A percentile compares a stretch with the other conserved stretches of the same genome.
Conservation (phyloP, 2,888 invertebrate genomes). For the Eristalinus sepulchralis region DNA sequence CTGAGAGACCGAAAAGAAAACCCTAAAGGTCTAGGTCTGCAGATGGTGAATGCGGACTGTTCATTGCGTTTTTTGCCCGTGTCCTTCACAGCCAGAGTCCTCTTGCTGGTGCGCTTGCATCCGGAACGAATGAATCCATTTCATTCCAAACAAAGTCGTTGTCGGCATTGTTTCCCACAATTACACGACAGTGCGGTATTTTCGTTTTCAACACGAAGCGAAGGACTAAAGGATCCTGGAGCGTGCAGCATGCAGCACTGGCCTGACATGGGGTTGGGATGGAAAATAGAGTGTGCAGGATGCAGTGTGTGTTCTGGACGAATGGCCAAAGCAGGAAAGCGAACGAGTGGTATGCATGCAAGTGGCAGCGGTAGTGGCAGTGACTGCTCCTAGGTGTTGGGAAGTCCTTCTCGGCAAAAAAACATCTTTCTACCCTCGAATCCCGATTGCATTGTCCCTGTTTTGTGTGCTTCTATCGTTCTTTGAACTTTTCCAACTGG, state of each 20-base stretch:
- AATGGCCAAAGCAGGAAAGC: slow-evolving; percentile 1
- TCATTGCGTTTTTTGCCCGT: slow-evolving; percentile 31
- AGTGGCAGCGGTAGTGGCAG: not conserved
- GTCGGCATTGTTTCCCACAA: slow-evolving; percentile 70
- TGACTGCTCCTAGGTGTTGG: slow-evolving; percentile 58
- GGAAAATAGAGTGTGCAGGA: not conserved
- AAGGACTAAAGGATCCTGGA: not conserved
- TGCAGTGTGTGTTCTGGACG: slow-evolving; percentile 1
- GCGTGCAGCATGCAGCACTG: not conserved
- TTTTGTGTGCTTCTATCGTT: slow-evolving; percentile 58
- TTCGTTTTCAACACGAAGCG: slow-evolving; percentile 55
- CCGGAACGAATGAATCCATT: slow-evolving; percentile 63
- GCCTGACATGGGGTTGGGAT: not conserved
- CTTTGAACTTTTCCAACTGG: slow-evolving; percentile 57
- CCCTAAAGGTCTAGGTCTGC: slow-evolving; percentile 60
- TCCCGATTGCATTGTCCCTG: slow-evolving; percentile 32
- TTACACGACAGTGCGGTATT: slow-evolving; percentile 70
- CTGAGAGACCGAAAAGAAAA: slow-evolving; percentile 2
- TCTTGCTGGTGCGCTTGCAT: slow-evolving; percentile 34
- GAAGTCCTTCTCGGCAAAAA: slow-evolving; percentile 43
- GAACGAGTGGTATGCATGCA: not conserved
- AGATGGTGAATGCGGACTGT: slow-evolving; percentile 33
- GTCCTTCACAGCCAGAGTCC: slow-evolving; percentile 11
- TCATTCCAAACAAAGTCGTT: slow-evolving; percentile 62
- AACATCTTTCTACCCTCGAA: slow-evolving; percentile 3